These are phyloP conservation scores for Pogonocichla stellata DNA, from an alignment of 2,113 vertebrate species.

Conservation along the genomic window DNA sequence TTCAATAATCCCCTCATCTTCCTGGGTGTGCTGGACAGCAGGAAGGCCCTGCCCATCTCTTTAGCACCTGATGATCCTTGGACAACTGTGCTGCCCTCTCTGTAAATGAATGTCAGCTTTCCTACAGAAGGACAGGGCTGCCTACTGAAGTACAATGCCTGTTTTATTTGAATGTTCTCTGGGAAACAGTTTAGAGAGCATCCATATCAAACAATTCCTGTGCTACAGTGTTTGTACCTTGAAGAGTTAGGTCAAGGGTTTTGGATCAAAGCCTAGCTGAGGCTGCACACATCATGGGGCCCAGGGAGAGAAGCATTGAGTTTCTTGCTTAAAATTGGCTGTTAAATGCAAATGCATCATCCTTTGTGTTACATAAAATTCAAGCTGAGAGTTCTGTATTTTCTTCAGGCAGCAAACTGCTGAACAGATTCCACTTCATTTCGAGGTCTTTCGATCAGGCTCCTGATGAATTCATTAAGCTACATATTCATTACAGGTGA, in stretches of 20 bases:
- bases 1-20: slow-evolving; percentile 32
- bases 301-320: not conserved
- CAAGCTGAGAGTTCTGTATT: not conserved
- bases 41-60: not conserved
- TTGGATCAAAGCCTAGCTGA: slow-evolving; percentile 58
- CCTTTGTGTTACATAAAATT: slow-evolving; percentile 28
- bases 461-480: slow-evolving; percentile 34
- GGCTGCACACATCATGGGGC: not conserved
- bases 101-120: slow-evolving; percentile 28
- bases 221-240: not conserved
- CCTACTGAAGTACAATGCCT: not conserved
- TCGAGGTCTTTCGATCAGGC: slow-evolving; percentile 2
- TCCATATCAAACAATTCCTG: slow-evolving; percentile 18
- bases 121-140: not conserved
- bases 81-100: not conserved
- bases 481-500: slow-evolving; percentile 13
- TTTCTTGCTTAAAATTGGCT: slow-evolving; percentile 32
- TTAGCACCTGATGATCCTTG: not conserved
- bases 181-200: slow-evolving; percentile 16
- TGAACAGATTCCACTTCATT: not conserved
- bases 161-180: slow-evolving; percentile 3
- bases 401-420: slow-evolving; percentile 25
- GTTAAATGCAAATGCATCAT: slow-evolving; percentile 44
- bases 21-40: not conserved
- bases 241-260: slow-evolving; percentile 1